These are phyloP conservation scores for Camponotus pennsylvanicus DNA, from an alignment of 1,140 invertebrate genomes.

Conservation along the genomic window DNA sequence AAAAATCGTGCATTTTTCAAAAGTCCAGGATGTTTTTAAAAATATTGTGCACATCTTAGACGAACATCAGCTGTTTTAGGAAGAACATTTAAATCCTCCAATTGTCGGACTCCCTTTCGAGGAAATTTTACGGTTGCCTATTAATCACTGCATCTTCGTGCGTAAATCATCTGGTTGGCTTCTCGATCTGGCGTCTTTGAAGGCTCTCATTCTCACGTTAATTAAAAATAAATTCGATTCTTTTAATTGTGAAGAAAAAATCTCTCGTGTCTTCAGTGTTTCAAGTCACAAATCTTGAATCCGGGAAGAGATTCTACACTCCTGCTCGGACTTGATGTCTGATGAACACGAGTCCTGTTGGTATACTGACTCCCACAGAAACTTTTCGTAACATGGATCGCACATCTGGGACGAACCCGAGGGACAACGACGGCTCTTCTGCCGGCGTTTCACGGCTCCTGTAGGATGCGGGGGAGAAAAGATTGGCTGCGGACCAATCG, in stretches of 20 bases:
- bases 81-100: background rate
- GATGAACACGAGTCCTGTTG: conserved; percentile 47
- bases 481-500: conserved; percentile 74
- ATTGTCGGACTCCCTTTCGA: background rate
- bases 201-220: background rate
- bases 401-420: conserved; percentile 67
- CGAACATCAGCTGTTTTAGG: background rate
- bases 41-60: background rate
- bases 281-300: conserved; percentile 27
- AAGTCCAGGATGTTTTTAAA: background rate
- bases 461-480: conserved; percentile 76
- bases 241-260: background rate
- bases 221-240: background rate
- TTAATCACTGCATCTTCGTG: background rate
- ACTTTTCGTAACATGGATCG: conserved; percentile 48
- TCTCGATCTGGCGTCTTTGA: background rate
- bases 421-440: conserved; percentile 2
- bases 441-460: conserved; percentile 53
- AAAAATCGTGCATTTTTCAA: background rate
- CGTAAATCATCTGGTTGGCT: background rate
- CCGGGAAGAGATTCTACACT: background rate
- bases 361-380: conserved; percentile 65
- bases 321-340: background rate
- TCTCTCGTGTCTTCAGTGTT: background rate
- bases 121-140: background rate